A percentile compares a stretch with the other conserved stretches of the same genome.
Evolutionary conservation across 2,113 vertebrate genomes (phyloP).

Genomic region (Hippocampus barbouri): DNA sequence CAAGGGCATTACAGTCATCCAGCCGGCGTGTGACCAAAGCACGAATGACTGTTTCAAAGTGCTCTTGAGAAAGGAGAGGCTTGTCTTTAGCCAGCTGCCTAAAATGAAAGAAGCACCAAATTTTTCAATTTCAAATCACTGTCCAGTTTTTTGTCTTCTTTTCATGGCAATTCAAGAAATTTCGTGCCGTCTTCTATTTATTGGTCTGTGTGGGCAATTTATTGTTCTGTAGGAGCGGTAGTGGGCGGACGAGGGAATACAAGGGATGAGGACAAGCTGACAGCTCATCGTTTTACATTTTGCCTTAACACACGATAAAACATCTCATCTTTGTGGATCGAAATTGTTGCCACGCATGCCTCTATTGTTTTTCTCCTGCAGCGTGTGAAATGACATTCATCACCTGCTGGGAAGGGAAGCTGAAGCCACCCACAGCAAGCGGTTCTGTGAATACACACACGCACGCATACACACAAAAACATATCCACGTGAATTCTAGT

Average conservation of each 20-base stretch:
- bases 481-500: background rate
- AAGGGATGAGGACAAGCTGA: conserved; percentile 28
- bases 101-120: too few species aligned
- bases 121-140: too few species aligned
- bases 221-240: conserved; percentile 14
- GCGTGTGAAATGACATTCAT: conserved; percentile 17
- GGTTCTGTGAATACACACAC: background rate
- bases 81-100: too few species aligned
- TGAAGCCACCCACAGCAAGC: conserved; percentile 3
- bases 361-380: conserved; percentile 19
- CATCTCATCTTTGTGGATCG: conserved; percentile 3
- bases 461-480: background rate
- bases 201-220: conserved; percentile 24
- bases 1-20: too few species aligned
- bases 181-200: conserved; percentile 8
- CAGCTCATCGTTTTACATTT: conserved; percentile 37
- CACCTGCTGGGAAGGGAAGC: conserved; percentile 10
- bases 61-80: too few species aligned
- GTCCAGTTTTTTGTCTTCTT: too few species aligned
- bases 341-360: conserved; percentile 18
- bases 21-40: too few species aligned
- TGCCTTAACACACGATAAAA: conserved; percentile 22
- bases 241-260: conserved; percentile 32
- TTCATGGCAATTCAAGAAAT: too few species aligned
- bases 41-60: too few species aligned